A percentile compares a stretch with the other conserved stretches of the same genome.
Conservation (phyloP, 92 coral and sea anemone genomes). For the Desmophyllum pertusum region DNA sequence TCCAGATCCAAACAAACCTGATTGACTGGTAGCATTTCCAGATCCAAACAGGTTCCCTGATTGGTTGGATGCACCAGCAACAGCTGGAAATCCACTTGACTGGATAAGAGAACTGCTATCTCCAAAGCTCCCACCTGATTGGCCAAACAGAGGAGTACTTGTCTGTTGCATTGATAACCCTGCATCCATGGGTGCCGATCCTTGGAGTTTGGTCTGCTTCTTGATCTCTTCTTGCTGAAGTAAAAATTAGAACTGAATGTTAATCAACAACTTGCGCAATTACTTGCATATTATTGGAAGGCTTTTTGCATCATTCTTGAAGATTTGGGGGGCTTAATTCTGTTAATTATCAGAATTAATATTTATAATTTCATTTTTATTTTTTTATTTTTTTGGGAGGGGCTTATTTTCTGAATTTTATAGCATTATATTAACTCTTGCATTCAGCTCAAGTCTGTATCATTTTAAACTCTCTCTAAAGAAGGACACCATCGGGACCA, state of each 20-base stretch:
- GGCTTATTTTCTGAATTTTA: too few relatives aligned
- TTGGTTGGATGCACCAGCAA: not conserved
- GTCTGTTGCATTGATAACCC: constrained; percentile 19
- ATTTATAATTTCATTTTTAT: too few relatives aligned
- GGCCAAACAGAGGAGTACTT: not conserved
- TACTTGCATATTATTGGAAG: not conserved
- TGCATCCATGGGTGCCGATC: constrained; percentile 14
- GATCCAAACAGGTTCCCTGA: not conserved
- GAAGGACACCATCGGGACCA: too few relatives aligned
- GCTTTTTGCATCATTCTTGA: not conserved
- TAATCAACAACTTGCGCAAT: not conserved
- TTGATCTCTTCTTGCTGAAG: constrained; percentile 60
- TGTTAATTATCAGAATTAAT: too few relatives aligned
- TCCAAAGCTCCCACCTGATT: not conserved
- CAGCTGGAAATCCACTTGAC: not conserved
- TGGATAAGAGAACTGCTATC: not conserved
- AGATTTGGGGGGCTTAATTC: too few relatives aligned
- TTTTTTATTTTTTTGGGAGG: too few relatives aligned
- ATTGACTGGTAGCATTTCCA: not conserved
- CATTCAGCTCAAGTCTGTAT: too few relatives aligned
- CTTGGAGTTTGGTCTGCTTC: not conserved
- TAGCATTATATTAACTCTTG: too few relatives aligned
- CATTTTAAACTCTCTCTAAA: too few relatives aligned
- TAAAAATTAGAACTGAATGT: not conserved
- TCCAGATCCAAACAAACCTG: not conserved